These are phyloP conservation scores for Cerastis rubricosa DNA, from an alignment of 2,888 invertebrate genomes.

Conservation along the genomic window DNA sequence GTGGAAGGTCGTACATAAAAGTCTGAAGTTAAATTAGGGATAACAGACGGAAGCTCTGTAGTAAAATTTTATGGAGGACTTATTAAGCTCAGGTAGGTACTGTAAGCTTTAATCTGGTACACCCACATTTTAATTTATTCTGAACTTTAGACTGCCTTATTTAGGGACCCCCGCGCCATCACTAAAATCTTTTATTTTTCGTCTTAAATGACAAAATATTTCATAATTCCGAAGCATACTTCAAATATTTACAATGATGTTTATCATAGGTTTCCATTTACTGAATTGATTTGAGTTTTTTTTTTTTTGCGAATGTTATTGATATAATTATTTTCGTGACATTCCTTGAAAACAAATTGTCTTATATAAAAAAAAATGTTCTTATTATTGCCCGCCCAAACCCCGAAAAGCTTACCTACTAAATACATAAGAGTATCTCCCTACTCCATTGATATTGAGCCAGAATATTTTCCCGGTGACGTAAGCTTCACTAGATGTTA, in stretches of 20 bases:
- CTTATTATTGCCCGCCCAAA: neutral
- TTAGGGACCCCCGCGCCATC: neutral
- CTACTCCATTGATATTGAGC: slow-evolving; percentile 25
- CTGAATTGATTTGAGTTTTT: too few relatives aligned
- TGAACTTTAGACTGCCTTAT: neutral
- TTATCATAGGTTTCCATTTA: too few relatives aligned
- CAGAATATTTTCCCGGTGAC: slow-evolving; percentile 33
- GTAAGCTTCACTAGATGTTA: slow-evolving; percentile 38
- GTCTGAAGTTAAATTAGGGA: slow-evolving; percentile 61
- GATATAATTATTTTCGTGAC: neutral
- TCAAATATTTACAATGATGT: too few relatives aligned
- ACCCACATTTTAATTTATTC: neutral
- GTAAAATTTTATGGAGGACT: slow-evolving; percentile 53
- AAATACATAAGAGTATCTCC: slow-evolving; percentile 7
- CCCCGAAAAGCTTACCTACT: slow-evolving; percentile 5
- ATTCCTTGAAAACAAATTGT: neutral
- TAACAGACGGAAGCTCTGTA: slow-evolving; percentile 62
- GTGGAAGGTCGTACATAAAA: slow-evolving; percentile 55
- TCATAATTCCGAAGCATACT: neutral
- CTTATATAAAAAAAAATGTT: neutral
- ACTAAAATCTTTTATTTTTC: neutral
- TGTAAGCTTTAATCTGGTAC: neutral
- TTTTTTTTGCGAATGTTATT: neutral
- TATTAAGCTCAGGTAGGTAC: slow-evolving; percentile 5
- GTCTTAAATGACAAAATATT: neutral